Conservation (phyloP, 1,140 invertebrate genomes). For the Nixonia krombeini region DNA sequence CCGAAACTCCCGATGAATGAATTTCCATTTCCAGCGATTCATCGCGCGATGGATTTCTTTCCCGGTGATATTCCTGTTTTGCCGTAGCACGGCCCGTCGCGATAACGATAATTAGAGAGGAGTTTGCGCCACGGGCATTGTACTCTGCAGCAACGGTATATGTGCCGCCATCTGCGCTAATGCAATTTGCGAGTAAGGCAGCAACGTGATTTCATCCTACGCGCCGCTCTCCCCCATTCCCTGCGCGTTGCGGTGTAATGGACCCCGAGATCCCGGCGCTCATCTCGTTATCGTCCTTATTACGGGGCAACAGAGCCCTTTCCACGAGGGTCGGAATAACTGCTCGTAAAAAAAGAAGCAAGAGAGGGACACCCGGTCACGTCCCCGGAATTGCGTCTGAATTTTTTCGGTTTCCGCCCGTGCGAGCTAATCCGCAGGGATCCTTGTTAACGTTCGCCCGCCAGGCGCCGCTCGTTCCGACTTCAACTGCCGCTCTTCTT, state of each 20-base stretch:
- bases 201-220: no score
- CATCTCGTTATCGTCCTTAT: constrained; percentile 57
- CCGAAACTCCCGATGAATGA: no score
- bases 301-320: constrained; percentile 40
- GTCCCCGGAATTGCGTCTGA: constrained; percentile 31
- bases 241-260: no score
- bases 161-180: no score
- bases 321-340: constrained; percentile 26
- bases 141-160: no score
- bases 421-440: constrained; percentile 28
- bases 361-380: constrained; percentile 22
- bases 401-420: constrained; percentile 34
- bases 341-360: constrained; percentile 27
- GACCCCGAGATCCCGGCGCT: constrained; percentile 17
- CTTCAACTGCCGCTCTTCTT: constrained; percentile 20
- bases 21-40: no score
- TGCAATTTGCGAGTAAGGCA: not conserved
- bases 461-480: constrained; percentile 23
- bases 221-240: no score
- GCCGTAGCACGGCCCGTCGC: not conserved
- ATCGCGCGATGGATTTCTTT: not conserved
- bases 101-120: no score
- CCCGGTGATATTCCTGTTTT: not conserved
- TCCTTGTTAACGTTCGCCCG: constrained; percentile 25
- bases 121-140: no score